Evolutionary conservation across 2,113 vertebrate genomes (phyloP).

Genomic region (Halichoerus grypus): DNA sequence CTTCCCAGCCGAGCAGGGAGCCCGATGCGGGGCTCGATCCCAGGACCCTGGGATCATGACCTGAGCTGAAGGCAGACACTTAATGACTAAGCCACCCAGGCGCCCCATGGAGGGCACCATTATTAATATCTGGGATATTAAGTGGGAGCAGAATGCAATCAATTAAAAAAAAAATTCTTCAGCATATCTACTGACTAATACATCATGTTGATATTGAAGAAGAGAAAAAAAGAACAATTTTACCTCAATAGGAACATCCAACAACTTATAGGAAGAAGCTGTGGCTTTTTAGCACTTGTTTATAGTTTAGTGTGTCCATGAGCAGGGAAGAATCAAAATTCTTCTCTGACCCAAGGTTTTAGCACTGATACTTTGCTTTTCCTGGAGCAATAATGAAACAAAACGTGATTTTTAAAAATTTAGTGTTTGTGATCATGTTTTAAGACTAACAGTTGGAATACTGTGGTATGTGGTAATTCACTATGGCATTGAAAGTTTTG

Average conservation of each 20-base stretch:
- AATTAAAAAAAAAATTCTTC: constrained; percentile 1
- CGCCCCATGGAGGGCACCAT: neutral
- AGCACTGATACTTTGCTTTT: constrained; percentile 17
- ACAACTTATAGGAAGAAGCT: constrained; percentile 50
- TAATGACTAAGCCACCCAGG: no score
- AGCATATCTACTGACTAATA: neutral
- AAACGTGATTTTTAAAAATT: constrained; percentile 4
- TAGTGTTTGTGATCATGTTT: neutral
- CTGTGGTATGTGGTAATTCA: constrained; percentile 34
- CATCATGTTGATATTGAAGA: constrained; percentile 7
- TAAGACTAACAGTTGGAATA: constrained; percentile 25
- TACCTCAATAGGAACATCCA: constrained; percentile 14
- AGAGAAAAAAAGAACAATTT: constrained; percentile 44
- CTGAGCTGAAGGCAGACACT: no score
- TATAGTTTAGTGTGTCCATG: neutral
- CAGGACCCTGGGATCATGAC: no score
- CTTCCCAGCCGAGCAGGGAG: no score
- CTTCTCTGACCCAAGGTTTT: neutral
- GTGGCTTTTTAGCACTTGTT: constrained; percentile 12
- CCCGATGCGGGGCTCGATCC: no score
- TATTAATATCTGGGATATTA: constrained; percentile 49
- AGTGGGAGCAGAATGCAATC: constrained; percentile 22
- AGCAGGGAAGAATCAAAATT: constrained; percentile 35
- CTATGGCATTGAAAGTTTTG: constrained; percentile 13
- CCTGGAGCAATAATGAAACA: neutral